Evolutionary conservation across 2,888 invertebrate species (phyloP), one percentile per base, ranked within the genome.

Genomic region (Podabrus alpinus): DNA sequence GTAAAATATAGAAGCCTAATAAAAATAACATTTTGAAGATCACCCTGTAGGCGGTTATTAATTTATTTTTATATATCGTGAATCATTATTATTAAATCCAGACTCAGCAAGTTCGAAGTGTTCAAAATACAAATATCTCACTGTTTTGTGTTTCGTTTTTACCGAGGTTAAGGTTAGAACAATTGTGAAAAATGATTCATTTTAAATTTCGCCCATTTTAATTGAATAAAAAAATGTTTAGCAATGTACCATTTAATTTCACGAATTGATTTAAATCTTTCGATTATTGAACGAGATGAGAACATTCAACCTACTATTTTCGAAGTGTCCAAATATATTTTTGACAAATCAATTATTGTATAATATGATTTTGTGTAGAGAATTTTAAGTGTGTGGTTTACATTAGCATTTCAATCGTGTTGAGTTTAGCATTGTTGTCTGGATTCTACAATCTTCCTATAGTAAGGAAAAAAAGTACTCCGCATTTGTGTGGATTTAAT

Each of bases 371-470:
- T 62, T 45, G 11, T 45, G 45, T n/a, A 45, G 45, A 45, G 62
- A n/a, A 19, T 64, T 64, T 64, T n/a, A 21, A 64, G 19, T 64
- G 17, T 15, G 17, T 19, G 62, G n/a, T 19, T n/a, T 16, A 11
- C 1, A 15, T 64, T 64, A 64, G 61, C 19, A 16, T 64, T 19
- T 21, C 11, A 21, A 21, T n/a, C 21, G 62, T 17, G n/a, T 62
- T 21, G 62, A 61, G 61, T 64, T 73, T 17, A 16, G 71, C 71
- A 74, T 74, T 74, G 74, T 74, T 74, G 74, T 74, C 74, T 74
- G 74, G 68, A 74, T 74, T 74, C 68, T 74, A 71, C 71, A 74
- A 71, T 68, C 59, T 71, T 74, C 62, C 15, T 71, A 29, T 68
- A 62, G 71, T 66, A 67, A 66, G 64, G 60, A 67, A 64, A 21